These are phyloP conservation scores for Bellardia bayeri DNA, from an alignment of 2,888 invertebrate genomes.

Conservation along the genomic window DNA sequence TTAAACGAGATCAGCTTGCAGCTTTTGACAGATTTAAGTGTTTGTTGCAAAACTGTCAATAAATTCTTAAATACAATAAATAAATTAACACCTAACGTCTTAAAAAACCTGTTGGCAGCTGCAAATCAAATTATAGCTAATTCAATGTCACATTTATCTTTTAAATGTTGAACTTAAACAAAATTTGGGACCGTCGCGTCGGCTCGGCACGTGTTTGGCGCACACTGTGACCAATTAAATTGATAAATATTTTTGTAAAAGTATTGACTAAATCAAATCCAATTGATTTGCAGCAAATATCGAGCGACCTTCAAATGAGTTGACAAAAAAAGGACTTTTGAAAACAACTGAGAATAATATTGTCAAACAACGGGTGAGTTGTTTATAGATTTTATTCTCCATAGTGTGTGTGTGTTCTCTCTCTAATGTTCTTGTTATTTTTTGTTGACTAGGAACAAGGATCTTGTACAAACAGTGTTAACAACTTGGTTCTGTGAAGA, in stretches of 20 bases:
- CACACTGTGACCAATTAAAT: conserved; percentile 52
- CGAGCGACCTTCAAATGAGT: conserved; percentile 25
- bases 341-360: conserved; percentile 24
- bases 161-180: neutral
- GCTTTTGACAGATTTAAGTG: no score
- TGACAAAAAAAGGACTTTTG: neutral
- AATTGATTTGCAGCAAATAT: conserved; percentile 17
- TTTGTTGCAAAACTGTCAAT: no score
- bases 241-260: conserved; percentile 45
- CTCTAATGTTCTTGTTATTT: neutral
- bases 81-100: no score
- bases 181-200: neutral
- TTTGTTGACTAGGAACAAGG: neutral
- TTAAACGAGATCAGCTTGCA: no score
- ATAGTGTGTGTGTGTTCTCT: neutral
- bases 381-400: neutral
- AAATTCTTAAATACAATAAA: no score
- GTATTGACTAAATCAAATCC: conserved; percentile 21
- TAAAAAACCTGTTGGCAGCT: conserved; percentile 24
- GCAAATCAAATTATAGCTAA: neutral
- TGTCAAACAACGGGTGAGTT: conserved; percentile 56
- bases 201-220: conserved; percentile 22
- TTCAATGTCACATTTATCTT: neutral
- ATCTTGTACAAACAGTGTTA: conserved; percentile 13
- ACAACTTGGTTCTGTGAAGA: neutral